phyloP scores from a whole-genome alignment of 2,888 invertebrate genomes.

The Gastrophysa polygoni region DNA sequence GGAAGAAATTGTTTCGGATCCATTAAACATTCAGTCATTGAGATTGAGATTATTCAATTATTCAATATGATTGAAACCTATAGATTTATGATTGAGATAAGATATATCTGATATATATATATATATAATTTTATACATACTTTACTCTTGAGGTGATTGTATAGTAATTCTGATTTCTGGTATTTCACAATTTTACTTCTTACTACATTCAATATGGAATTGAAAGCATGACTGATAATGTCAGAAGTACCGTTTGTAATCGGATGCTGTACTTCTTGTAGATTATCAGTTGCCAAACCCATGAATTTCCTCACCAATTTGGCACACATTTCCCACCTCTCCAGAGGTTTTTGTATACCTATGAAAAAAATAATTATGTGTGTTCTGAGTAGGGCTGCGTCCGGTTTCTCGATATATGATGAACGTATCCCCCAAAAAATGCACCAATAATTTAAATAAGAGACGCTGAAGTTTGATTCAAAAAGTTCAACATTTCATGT shows the following conservation, averaged over 20 bases:
- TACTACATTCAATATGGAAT: constrained; percentile 41
- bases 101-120: too few relatives aligned
- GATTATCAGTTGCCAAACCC: constrained; percentile 59
- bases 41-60: background rate
- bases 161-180: constrained; percentile 40
- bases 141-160: constrained; percentile 54
- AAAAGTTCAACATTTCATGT: too few relatives aligned
- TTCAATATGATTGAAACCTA: too few relatives aligned
- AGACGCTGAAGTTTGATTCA: too few relatives aligned
- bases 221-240: constrained; percentile 45
- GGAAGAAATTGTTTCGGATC: too few relatives aligned
- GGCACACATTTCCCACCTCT: constrained; percentile 63
- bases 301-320: constrained; percentile 59
- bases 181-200: constrained; percentile 41
- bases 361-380: constrained; percentile 26
- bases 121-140: constrained; percentile 41
- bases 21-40: too few relatives aligned
- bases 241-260: constrained; percentile 42
- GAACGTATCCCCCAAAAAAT: too few relatives aligned
- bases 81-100: too few relatives aligned
- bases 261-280: constrained; percentile 52
- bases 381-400: too few relatives aligned
- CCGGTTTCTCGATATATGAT: too few relatives aligned
- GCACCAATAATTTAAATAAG: too few relatives aligned
- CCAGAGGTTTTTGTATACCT: constrained; percentile 46